Evolutionary conservation across 2,797 vertebrate species (phyloP).

Genomic region (Coregonus ussuriensis): DNA sequence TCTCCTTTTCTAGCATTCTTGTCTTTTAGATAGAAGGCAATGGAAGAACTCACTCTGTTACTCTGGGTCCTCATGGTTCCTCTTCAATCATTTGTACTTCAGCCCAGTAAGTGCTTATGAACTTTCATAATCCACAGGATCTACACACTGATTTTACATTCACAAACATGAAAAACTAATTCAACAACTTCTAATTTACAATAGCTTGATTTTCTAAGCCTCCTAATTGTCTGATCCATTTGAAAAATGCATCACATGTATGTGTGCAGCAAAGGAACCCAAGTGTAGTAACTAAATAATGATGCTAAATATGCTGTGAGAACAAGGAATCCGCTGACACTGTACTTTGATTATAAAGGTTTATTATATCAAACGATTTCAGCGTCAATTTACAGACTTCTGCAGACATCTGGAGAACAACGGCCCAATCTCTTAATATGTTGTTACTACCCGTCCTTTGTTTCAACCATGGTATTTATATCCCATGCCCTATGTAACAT

Average conservation of each 20-base stretch:
- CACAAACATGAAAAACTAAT: background rate
- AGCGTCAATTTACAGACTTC: no score
- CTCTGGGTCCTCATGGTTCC: conserved; percentile 48
- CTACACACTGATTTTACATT: background rate
- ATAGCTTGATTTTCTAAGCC: background rate
- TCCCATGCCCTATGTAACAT: no score
- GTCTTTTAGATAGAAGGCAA: conserved; percentile 50
- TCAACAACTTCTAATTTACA: background rate
- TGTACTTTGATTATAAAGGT: no score
- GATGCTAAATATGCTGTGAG: no score
- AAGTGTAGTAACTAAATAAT: background rate
- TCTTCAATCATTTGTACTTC: conserved; percentile 49
- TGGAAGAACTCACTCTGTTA: conserved; percentile 59
- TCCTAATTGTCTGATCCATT: background rate
- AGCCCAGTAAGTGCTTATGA: conserved; percentile 64
- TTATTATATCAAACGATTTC: no score
- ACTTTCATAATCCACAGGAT: background rate
- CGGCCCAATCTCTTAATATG: no score
- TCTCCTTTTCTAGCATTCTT: background rate
- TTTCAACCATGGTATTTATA: no score
- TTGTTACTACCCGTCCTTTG: no score
- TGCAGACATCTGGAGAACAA: no score
- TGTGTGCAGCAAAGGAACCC: no score
- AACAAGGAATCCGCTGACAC: no score
- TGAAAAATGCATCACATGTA: background rate